Evolutionary conservation across 2,113 vertebrate genomes (phyloP).

Genomic region (Heterochromis multidens): DNA sequence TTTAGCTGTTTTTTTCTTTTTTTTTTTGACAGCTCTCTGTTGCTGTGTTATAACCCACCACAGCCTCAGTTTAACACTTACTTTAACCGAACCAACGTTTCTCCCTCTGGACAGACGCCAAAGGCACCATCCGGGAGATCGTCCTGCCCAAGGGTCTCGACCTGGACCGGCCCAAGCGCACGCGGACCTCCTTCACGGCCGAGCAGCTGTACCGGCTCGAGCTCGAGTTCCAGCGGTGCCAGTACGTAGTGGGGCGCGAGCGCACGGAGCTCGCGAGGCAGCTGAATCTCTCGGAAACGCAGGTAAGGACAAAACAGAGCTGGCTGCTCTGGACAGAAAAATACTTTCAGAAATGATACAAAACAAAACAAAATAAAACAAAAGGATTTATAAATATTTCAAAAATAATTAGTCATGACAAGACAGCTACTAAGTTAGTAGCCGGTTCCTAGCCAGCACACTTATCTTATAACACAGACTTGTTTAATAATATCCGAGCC

Average conservation of each 20-base stretch:
- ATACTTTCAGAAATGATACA: neutral
- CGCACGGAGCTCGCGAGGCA: constrained; percentile 89
- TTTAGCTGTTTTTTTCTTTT: neutral
- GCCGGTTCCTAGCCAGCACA: neutral
- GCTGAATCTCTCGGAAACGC: constrained; percentile 92
- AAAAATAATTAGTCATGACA: neutral
- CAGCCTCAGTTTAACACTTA: neutral
- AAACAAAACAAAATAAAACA: neutral
- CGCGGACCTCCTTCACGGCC: constrained; percentile 92
- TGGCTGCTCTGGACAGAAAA: neutral
- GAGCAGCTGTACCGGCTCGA: constrained; percentile 95
- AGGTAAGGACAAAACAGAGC: constrained; percentile 74
- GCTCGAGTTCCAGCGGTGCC: constrained; percentile 94
- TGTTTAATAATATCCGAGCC: neutral
- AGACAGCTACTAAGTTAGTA: neutral
- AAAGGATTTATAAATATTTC: neutral
- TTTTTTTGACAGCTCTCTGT: neutral
- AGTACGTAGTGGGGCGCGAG: constrained; percentile 94
- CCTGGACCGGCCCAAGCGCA: constrained; percentile 92
- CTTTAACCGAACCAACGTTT: neutral
- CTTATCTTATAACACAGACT: neutral
- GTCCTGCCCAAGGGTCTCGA: constrained; percentile 93
- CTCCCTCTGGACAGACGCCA: constrained; percentile 80
- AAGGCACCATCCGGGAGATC: constrained; percentile 96
- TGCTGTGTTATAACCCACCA: neutral